These are phyloP conservation scores for Drosophila prosaltans DNA, from an alignment of 1,140 invertebrate genomes.

Conservation along the genomic window DNA sequence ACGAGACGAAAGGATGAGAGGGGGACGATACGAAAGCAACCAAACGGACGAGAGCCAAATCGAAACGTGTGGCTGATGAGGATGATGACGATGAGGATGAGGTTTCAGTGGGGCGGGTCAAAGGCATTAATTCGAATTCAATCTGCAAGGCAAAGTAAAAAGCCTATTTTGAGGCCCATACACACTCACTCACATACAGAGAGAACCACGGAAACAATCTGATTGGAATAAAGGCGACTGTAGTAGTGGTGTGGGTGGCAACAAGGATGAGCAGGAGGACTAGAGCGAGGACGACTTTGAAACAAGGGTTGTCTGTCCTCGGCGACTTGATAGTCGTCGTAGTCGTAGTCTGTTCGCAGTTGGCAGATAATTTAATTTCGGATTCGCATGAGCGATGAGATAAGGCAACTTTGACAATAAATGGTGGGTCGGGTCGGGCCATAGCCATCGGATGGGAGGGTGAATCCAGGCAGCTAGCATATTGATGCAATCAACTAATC, in stretches of 20 bases:
- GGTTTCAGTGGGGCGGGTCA: slow-evolving; percentile 71
- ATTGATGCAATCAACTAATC: slow-evolving; percentile 83
- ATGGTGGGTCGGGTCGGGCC: not conserved
- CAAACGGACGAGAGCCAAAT: slow-evolving; percentile 33
- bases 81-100: slow-evolving; percentile 50
- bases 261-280: slow-evolving; percentile 24
- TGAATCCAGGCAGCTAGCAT: slow-evolving; percentile 68
- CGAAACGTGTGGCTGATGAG: slow-evolving; percentile 47
- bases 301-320: slow-evolving; percentile 76
- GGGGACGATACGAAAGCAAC: slow-evolving; percentile 30
- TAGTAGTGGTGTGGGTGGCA: not conserved
- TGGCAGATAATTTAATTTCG: slow-evolving; percentile 83
- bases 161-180: slow-evolving; percentile 72
- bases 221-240: slow-evolving; percentile 76
- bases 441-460: slow-evolving; percentile 32
- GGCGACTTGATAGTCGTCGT: slow-evolving; percentile 25
- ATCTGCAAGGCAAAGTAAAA: slow-evolving; percentile 79
- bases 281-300: slow-evolving; percentile 46
- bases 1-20: too few relatives aligned
- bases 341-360: slow-evolving; percentile 45
- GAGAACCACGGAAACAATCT: slow-evolving; percentile 80
- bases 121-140: slow-evolving; percentile 83
- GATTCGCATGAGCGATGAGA: slow-evolving; percentile 80
- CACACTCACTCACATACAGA: slow-evolving; percentile 27
- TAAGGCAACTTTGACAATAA: slow-evolving; percentile 48